Conservation (phyloP, 2,113 vertebrate genomes). For the Vicugna pacos region DNA sequence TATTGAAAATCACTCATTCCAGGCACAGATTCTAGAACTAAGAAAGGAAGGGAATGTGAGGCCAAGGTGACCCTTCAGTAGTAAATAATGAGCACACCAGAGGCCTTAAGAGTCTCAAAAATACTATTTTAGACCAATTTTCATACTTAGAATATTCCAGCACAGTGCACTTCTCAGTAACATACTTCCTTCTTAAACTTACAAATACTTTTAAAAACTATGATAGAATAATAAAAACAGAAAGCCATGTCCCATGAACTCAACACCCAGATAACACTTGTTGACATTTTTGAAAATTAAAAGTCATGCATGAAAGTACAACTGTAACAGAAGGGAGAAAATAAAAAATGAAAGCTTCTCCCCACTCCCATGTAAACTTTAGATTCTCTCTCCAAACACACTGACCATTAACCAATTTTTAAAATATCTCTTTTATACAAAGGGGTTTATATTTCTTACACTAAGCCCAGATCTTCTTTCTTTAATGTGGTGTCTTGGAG, state of each 20-base stretch:
- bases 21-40: not conserved
- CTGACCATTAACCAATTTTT: not conserved
- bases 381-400: not conserved
- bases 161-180: not conserved
- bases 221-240: not conserved
- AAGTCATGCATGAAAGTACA: constrained; percentile 14
- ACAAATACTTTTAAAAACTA: not conserved
- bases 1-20: not conserved
- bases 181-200: constrained; percentile 2
- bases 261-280: not conserved
- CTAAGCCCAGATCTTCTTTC: not conserved
- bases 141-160: not conserved
- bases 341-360: not conserved
- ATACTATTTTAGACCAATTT: not conserved
- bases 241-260: not conserved
- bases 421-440: not conserved
- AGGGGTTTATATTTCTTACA: not conserved
- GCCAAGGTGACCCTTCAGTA: not conserved
- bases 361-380: not conserved
- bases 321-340: not conserved
- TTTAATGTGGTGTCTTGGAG: not conserved
- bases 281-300: not conserved
- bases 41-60: not conserved
- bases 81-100: not conserved
- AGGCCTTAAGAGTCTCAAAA: not conserved